Conservation (phyloP, 2,888 invertebrate species). For the Metopia argyrocephala region DNA sequence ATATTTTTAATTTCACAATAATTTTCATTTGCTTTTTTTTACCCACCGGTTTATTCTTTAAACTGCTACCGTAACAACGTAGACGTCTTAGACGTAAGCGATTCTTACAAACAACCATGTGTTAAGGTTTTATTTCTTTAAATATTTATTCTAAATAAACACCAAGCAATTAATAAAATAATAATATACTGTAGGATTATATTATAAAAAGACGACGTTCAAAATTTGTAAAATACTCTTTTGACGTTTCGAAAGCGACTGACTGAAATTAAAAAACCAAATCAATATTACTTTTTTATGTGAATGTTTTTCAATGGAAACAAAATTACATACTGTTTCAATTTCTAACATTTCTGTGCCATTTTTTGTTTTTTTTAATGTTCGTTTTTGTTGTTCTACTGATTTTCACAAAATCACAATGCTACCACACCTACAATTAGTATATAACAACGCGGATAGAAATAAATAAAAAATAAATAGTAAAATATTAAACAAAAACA, state of each 20-base stretch:
- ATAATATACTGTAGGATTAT: too few relatives aligned
- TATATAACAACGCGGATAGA: too few relatives aligned
- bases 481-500: conserved; percentile 14
- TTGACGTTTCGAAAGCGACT: conserved; percentile 61
- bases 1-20: background rate
- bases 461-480: background rate
- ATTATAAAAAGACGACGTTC: background rate
- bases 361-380: conserved; percentile 2
- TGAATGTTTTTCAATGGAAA: conserved; percentile 1
- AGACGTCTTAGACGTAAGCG: conserved; percentile 74
- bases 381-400: background rate
- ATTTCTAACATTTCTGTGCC: conserved; percentile 47
- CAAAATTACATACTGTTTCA: conserved; percentile 15
- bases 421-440: conserved; percentile 50
- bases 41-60: conserved; percentile 76
- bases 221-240: conserved; percentile 2
- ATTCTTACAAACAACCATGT: conserved; percentile 76
- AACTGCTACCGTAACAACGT: conserved; percentile 73
- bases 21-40: background rate
- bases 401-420: conserved; percentile 33
- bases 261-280: conserved; percentile 65
- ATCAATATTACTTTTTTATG: conserved; percentile 21
- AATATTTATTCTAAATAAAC: conserved; percentile 62
- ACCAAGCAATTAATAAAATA: conserved; percentile 60
- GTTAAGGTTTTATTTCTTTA: conserved; percentile 65